Base-by-base conservation (phyloP, 2,888 invertebrate genomes). In the Nowickia ferox region DNA sequence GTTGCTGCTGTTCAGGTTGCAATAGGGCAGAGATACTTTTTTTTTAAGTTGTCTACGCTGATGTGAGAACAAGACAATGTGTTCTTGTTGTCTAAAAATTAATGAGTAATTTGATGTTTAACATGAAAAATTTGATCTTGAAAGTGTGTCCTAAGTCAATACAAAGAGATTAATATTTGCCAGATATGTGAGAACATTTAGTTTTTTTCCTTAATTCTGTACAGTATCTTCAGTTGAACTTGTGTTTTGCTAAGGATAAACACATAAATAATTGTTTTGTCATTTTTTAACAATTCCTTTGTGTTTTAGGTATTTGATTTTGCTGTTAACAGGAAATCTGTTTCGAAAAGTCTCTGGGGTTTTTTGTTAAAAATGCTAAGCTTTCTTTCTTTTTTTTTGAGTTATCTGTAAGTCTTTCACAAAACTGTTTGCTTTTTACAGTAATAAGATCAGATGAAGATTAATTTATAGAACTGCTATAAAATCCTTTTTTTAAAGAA, bases 401-500 rank as follows among this genome's bases (percentile, higher is more conserved):
- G 30, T 30, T 6, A 30, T 19, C 9, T 9, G 4, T 17, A 75
- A 77, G 53, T 38, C 51, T 66, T 38, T 40, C 38, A 38, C 38
- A 59, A 40, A n/a, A 51, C 30, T 76, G n/a, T 11, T 19, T 53
- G 13, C n/a, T 42, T 51, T 71, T 48, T 55, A 44, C 5, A 59
- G 40, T 57, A 11, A 75, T 75, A 51, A 69, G 61, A 81, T 61
- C 61, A 75, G 82, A 55, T 69, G 75, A 75, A 81, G 78, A 83
- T 84, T 84, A 81, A 86, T 87, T 84, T 77, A 85, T 76, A 71
- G 76, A 75, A 76, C 55, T 61, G 59, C 63, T 80, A 66, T 19
- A 71, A 87, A 88, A 87, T 88, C 87, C 86, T n/a, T 84, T 88
- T 85, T 72, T 88, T 85, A 85, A 87, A 80, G 86, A 86, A 87